Evolutionary conservation across 2,113 vertebrate genomes (phyloP), one percentile per base, ranked within the genome.

Genomic region (Junco hyemalis): DNA sequence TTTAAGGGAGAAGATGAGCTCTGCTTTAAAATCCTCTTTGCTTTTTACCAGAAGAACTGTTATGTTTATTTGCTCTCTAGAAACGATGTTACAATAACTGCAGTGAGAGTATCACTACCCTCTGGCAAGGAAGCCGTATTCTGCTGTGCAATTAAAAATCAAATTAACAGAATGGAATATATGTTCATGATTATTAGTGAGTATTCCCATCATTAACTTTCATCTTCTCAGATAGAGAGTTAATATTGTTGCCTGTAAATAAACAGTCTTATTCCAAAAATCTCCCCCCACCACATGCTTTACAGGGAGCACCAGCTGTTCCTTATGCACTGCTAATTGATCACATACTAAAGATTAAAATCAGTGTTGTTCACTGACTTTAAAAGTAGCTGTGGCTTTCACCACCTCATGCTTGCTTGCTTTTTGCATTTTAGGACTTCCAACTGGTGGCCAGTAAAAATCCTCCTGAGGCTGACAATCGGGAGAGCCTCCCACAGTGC

Each of bases 11-110:
- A 93, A 92, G 87, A 95, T 76, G 71, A 96, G 71, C 48, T 40
- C 51, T 82, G 64, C 69, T 94, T 88, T 94, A 70, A 94, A 96
- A 96, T 70, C 86, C 83, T 83, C 70, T 92, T 71, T 64, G 29
- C 19, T 86, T 96, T 96, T 64, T 22, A 60, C 21, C 63, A 6
- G 47, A 44, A 50, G 74, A 81, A 85, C 83, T 21, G 33, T 40
- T 72, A 8, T 6, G 8, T 92, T 86, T 74, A 51, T 87, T 91
- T 78, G 29, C 76, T 56, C 25, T 51, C 40, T 64, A 74, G 56
- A 85, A 94, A 36, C 38, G 28, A 48, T 38, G 24, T 42, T 66
- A 45, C 35, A 59, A 7, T 81, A 81, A 86, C 84, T 81, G 84
- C 80, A 82, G 90, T n/a, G 38, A 93, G 51, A 60, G 5, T 44